Evolutionary conservation across 2,113 vertebrate genomes (phyloP).

Genomic region (Podarcis cretensis): DNA sequence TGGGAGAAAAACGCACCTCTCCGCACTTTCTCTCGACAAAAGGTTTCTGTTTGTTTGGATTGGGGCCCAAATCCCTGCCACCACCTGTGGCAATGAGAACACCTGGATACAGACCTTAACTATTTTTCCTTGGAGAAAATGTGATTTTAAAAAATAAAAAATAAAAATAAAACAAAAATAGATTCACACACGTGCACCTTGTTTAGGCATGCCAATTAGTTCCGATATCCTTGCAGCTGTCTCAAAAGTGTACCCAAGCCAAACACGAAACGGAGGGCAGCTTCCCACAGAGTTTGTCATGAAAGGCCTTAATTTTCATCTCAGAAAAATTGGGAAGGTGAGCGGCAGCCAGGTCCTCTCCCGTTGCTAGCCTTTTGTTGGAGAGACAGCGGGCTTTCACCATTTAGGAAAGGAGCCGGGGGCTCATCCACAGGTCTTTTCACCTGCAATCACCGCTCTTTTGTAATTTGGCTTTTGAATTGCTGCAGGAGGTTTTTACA

Average conservation of each 20-base stretch:
- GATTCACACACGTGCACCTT: neutral
- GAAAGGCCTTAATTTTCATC: neutral
- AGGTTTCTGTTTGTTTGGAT: neutral
- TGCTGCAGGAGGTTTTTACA: neutral
- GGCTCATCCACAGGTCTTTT: slow-evolving; percentile 7
- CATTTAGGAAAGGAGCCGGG: slow-evolving; percentile 20
- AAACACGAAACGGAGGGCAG: neutral
- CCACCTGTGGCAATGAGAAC: neutral
- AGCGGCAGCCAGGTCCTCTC: neutral
- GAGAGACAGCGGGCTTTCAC: slow-evolving; percentile 29
- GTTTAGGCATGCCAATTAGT: neutral
- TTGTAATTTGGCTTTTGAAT: neutral
- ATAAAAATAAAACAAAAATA: no score
- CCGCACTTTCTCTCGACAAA: neutral
- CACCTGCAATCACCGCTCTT: neutral
- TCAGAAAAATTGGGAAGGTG: neutral
- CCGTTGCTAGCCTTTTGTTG: slow-evolving; percentile 12
- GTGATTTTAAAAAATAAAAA: no score
- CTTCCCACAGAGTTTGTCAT: neutral
- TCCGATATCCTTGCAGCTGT: neutral
- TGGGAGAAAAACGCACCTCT: no score
- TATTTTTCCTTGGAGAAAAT: neutral
- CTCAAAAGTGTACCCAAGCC: neutral
- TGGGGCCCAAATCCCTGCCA: neutral
- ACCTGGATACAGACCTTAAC: neutral